A percentile compares a stretch with the other conserved stretches of the same genome.
Evolutionary conservation across 2,797 vertebrate genomes (phyloP).

Genomic region (Paramormyrops hopkinsi): DNA sequence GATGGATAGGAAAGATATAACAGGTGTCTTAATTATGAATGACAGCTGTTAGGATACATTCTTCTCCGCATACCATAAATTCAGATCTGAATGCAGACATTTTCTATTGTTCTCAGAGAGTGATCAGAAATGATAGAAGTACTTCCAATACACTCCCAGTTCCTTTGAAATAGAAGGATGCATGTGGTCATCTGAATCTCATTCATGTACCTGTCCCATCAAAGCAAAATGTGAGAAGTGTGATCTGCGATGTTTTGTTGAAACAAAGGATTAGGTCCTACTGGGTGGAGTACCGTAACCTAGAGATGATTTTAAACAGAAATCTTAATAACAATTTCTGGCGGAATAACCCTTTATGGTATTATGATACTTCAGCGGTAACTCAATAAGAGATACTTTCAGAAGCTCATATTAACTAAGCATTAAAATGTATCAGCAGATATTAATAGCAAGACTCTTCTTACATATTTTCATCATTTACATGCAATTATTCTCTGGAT

Average conservation of each 20-base stretch:
- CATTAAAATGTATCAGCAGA: not conserved
- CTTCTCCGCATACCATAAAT: not conserved
- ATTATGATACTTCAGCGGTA: not conserved
- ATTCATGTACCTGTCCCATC: not conserved
- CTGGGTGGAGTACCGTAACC: not conserved
- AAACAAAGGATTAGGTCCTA: not conserved
- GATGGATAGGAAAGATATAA: not conserved
- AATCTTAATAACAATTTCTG: not conserved
- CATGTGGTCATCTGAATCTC: not conserved
- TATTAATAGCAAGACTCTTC: not conserved
- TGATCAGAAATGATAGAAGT: not conserved
- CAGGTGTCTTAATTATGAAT: not conserved
- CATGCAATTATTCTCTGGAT: not conserved
- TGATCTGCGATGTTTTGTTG: not conserved
- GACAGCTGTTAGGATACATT: not conserved
- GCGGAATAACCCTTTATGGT: not conserved
- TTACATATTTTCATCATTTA: not conserved
- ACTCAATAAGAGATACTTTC: not conserved
- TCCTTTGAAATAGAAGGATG: not conserved
- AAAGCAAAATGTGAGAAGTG: not conserved
- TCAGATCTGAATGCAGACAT: not conserved
- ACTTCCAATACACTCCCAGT: not conserved
- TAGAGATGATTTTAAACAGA: conserved; percentile 1
- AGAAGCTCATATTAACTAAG: conserved; percentile 1
- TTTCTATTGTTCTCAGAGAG: not conserved